These are phyloP conservation scores for Mya arenaria DNA, from an alignment of 1,140 invertebrate genomes.

Conservation along the genomic window DNA sequence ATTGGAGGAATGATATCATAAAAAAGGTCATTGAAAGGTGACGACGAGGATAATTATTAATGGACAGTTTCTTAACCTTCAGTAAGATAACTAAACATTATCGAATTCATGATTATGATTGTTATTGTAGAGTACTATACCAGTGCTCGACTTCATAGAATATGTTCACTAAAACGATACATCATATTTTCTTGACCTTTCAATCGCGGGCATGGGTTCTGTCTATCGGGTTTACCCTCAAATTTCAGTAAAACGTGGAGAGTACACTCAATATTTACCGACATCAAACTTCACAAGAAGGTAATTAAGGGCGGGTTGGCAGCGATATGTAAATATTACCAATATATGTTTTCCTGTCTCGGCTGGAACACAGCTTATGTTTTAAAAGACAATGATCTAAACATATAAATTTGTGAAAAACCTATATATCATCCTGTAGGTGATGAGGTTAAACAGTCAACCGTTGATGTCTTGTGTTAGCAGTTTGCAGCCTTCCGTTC, in stretches of 20 bases:
- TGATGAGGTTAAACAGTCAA: not conserved
- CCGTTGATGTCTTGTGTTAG: not conserved
- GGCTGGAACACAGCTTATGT: not conserved
- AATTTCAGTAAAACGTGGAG: constrained; percentile 99
- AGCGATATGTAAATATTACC: no score
- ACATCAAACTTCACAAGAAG: constrained; percentile 97
- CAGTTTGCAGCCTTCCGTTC: no score
- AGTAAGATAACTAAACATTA: not conserved
- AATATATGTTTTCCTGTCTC: not conserved
- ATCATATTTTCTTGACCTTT: no score
- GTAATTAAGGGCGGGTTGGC: constrained; percentile 77
- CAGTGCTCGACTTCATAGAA: no score
- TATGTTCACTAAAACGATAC: no score
- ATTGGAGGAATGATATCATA: no score
- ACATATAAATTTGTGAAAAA: not conserved
- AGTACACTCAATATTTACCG: constrained; percentile 98
- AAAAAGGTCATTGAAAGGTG: not conserved
- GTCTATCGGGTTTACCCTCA: constrained; percentile 99
- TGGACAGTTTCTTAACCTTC: not conserved
- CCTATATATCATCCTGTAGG: not conserved
- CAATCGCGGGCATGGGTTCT: constrained; percentile 94
- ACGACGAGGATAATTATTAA: not conserved
- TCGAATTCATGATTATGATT: not conserved
- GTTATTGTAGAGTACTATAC: not conserved
- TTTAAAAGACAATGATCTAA: not conserved